Evolutionary conservation across 2,888 invertebrate genomes (phyloP).

Genomic region (Hirtodrosophila duncani): DNA sequence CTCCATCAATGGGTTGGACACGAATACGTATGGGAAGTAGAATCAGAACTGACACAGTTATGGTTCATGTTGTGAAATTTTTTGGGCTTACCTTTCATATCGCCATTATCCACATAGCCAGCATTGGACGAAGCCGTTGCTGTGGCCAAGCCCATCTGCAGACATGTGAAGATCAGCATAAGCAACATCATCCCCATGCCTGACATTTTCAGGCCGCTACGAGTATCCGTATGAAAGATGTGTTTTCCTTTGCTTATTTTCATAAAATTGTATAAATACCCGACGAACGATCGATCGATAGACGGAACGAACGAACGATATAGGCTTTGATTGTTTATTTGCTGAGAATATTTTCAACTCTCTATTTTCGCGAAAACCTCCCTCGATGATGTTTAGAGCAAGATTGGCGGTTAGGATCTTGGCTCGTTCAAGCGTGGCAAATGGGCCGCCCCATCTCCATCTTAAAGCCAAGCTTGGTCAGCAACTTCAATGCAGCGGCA

Average conservation of each 20-base stretch:
- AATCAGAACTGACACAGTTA: slow-evolving; percentile 29
- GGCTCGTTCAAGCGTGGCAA: slow-evolving; percentile 24
- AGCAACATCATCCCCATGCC: slow-evolving; percentile 8
- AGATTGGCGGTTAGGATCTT: no score
- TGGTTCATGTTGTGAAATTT: slow-evolving; percentile 33
- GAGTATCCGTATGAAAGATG: slow-evolving; percentile 36
- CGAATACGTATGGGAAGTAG: slow-evolving; percentile 8
- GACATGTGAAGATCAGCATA: slow-evolving; percentile 49
- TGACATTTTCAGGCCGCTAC: slow-evolving; percentile 10
- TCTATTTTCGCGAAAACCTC: no score
- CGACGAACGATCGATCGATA: slow-evolving; percentile 3
- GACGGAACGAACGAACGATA: no score
- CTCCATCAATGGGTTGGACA: no score
- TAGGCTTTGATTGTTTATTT: slow-evolving; percentile 31
- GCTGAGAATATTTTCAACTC: slow-evolving; percentile 17
- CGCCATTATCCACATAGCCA: slow-evolving; percentile 76
- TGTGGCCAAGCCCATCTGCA: slow-evolving; percentile 30
- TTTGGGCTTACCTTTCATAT: slow-evolving; percentile 78
- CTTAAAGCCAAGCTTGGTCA: no score
- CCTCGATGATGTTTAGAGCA: no score
- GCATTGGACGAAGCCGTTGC: slow-evolving; percentile 66
- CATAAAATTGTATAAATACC: slow-evolving; percentile 44
- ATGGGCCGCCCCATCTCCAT: no score
- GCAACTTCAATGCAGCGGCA: no score
- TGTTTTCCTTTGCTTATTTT: slow-evolving; percentile 49